Evolutionary conservation across 1,140 invertebrate species (phyloP).

Genomic region (Lysiphlebus fabarum): DNA sequence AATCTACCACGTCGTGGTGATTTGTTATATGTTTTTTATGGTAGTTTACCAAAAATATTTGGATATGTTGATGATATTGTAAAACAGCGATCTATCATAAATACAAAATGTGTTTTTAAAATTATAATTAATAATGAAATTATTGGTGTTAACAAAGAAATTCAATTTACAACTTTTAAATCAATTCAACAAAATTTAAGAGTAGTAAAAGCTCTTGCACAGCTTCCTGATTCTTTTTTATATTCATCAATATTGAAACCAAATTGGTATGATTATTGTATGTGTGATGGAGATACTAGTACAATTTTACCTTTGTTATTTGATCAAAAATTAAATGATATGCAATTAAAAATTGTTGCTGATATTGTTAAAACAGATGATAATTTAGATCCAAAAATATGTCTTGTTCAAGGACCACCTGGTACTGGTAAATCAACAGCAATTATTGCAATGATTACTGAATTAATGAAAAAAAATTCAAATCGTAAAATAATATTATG

Average conservation of each 20-base stretch:
- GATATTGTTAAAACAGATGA: neutral
- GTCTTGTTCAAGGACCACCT: constrained; percentile 6
- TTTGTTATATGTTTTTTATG: neutral
- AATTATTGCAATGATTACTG: neutral
- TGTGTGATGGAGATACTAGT: neutral
- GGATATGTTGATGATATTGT: neutral
- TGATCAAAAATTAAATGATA: neutral
- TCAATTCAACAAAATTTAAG: too few relatives aligned
- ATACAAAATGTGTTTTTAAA: too few relatives aligned
- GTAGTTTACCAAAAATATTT: neutral
- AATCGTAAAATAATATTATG: constrained; percentile 11
- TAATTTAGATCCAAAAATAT: neutral
- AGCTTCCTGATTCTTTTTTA: too few relatives aligned
- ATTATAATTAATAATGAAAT: too few relatives aligned
- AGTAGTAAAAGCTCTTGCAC: too few relatives aligned
- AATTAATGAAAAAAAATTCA: neutral
- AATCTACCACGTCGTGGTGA: too few relatives aligned
- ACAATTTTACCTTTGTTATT: neutral
- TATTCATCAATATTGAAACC: neutral
- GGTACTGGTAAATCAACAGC: neutral
- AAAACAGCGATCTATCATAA: too few relatives aligned
- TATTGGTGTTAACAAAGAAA: too few relatives aligned
- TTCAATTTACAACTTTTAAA: too few relatives aligned
- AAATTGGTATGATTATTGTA: neutral
- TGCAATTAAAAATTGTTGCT: neutral